These are phyloP conservation scores for Epinephelus moara DNA, from an alignment of 2,113 vertebrate genomes.

Conservation along the genomic window DNA sequence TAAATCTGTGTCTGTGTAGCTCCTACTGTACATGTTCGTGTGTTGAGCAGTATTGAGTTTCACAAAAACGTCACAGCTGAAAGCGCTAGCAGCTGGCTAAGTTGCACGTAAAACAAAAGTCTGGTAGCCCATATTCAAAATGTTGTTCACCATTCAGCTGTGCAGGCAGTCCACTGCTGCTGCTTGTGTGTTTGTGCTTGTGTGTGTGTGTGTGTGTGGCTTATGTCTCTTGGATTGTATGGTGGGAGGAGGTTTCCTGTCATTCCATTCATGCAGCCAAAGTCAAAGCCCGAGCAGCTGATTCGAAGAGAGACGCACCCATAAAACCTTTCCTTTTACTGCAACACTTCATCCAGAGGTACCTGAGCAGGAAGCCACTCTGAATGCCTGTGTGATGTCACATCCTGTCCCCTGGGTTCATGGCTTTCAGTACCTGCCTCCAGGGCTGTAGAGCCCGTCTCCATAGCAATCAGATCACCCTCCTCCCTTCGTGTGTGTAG, in stretches of 20 bases:
- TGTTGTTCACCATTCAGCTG: slow-evolving; percentile 50
- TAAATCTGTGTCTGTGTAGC: background rate
- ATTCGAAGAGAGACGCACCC: slow-evolving; percentile 28
- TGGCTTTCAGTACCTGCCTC: slow-evolving; percentile 9
- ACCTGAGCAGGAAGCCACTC: slow-evolving; percentile 60
- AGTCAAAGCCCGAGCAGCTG: slow-evolving; percentile 54
- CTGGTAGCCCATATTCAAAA: slow-evolving; percentile 57
- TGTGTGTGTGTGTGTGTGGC: slow-evolving; percentile 52
- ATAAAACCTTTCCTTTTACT: slow-evolving; percentile 22
- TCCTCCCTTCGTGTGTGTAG: slow-evolving; percentile 21
- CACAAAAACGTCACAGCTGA: slow-evolving; percentile 3
- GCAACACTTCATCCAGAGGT: background rate
- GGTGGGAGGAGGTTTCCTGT: slow-evolving; percentile 82
- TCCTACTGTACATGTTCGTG: slow-evolving; percentile 16
- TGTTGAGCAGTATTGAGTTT: slow-evolving; percentile 41
- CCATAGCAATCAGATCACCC: slow-evolving; percentile 37
- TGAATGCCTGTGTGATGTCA: slow-evolving; percentile 56
- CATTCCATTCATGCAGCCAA: slow-evolving; percentile 72
- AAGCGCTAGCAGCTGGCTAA: slow-evolving; percentile 36
- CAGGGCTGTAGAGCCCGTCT: background rate
- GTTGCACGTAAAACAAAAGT: slow-evolving; percentile 31
- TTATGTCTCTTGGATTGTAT: slow-evolving; percentile 44
- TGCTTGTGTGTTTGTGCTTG: slow-evolving; percentile 34
- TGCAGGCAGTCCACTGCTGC: slow-evolving; percentile 24
- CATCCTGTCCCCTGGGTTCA: slow-evolving; percentile 53